Base-by-base conservation (phyloP, 2,113 vertebrate genomes). In the Mastomys natalensis region DNA sequence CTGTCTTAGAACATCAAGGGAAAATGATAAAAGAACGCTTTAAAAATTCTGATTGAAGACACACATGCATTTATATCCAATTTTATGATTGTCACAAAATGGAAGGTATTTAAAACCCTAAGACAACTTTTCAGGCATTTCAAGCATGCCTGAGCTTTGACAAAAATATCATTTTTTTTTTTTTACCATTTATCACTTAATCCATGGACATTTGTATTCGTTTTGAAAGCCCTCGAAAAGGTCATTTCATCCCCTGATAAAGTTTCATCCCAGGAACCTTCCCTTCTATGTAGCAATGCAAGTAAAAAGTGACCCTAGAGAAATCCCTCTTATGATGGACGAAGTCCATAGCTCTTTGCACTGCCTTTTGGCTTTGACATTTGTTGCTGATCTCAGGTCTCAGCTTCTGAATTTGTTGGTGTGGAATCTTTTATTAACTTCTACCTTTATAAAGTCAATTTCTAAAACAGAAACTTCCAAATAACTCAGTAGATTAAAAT, bases 61-160 rank as follows among this genome's bases (percentile, higher is more conserved):
- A 89, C 34, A 80, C 60, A 87, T 48, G 53, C 74, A 60, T 89
- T 96, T 93, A 85, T 90, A 68, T 85, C 93, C 64, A 96, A 51
- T 91, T 94, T 96, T 97, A 66, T 96, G 70, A 76, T 62, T 91
- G 82, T 78, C 68, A 96, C 77, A 91, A 76, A 90, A 94, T 77
- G 68, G 76, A 95, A 96, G 90, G 19, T 86, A 90, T 62, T 90
- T 89, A 37, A 95, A 89, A 96, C 89, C 55, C 66, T 22, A 85
- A 24, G 43, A 82, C 85, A 37, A 40, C 3, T 85, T 95, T 95
- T 81, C 70, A 87, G 48, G 70, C 55, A n/a, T 43, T 68, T 91
- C 80, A 60, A 93, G 55, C 19, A 72, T 93, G n/a, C 82, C 73
- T 92, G 48, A 92, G 70, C 68, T 96, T 78, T 73, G 55, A 16